Percentiles rank a stretch among this genome's conserved stretches.
These are phyloP conservation scores for Numida meleagris DNA, from an alignment of 2,113 vertebrate genomes.

Conservation along the genomic window DNA sequence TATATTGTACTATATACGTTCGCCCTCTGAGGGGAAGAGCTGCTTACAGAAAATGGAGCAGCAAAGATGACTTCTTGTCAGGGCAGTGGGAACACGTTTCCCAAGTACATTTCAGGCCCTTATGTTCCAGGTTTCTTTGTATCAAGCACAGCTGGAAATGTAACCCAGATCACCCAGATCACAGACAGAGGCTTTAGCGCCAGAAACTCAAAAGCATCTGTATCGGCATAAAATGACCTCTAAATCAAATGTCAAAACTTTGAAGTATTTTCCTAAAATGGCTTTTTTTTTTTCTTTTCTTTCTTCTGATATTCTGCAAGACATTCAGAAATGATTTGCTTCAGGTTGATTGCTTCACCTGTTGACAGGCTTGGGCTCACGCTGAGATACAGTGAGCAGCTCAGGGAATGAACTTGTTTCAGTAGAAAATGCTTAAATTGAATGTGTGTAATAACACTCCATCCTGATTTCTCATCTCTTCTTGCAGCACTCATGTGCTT, in stretches of 20 bases:
- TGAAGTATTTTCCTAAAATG: slow-evolving; percentile 7
- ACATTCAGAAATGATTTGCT: background rate
- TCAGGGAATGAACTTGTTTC: background rate
- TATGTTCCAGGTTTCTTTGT: background rate
- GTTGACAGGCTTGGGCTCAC: background rate
- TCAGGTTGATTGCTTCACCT: background rate
- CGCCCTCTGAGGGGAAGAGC: background rate
- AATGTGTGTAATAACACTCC: fast-evolving
- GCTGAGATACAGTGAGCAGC: background rate
- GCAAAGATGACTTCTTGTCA: fast-evolving
- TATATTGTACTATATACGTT: fast-evolving
- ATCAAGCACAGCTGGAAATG: background rate
- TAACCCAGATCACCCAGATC: background rate
- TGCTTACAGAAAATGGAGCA: background rate
- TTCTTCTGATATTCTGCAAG: background rate
- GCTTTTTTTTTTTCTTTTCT: background rate
- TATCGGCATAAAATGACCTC: background rate
- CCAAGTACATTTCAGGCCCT: background rate
- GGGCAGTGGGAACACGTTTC: background rate
- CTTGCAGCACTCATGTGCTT: background rate
- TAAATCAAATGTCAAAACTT: background rate
- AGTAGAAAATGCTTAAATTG: background rate
- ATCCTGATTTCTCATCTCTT: background rate
- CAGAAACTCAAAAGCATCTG: background rate
- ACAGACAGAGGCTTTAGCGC: background rate